Conservation (phyloP, 2,797 vertebrate genomes). For the Coreius guichenoti region DNA sequence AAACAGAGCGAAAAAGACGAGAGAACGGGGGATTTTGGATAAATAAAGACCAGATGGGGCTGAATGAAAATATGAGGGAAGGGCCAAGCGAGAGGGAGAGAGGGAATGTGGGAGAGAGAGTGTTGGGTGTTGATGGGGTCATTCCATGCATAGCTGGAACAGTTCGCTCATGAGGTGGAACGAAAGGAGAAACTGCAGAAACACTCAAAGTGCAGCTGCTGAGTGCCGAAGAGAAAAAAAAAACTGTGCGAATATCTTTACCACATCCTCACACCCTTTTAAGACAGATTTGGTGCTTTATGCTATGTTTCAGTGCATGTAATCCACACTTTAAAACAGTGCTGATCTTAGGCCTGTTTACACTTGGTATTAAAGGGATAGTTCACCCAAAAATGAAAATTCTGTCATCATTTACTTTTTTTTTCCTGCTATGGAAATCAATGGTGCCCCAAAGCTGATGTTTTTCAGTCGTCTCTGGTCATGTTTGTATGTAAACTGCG, state of each 20-base stretch:
- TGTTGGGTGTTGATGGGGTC: slow-evolving; percentile 50
- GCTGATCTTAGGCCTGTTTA: neutral
- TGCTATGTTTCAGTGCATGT: neutral
- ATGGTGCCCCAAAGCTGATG: too few relatives aligned
- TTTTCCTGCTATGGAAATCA: too few relatives aligned
- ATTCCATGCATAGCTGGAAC: slow-evolving; percentile 50
- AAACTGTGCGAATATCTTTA: neutral
- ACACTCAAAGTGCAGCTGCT: slow-evolving; percentile 4
- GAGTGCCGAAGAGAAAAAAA: neutral
- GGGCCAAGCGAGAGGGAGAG: slow-evolving; percentile 45
- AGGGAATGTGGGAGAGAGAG: slow-evolving; percentile 61
- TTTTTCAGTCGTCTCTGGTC: too few relatives aligned
- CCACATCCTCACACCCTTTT: neutral
- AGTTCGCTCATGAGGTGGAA: slow-evolving; percentile 26
- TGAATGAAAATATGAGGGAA: slow-evolving; percentile 35
- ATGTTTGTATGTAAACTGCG: too few relatives aligned
- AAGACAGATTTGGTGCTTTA: neutral
- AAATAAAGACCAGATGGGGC: slow-evolving; percentile 49
- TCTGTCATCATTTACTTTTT: too few relatives aligned
- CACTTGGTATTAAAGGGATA: too few relatives aligned
- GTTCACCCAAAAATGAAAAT: too few relatives aligned
- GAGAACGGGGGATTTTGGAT: slow-evolving; percentile 26
- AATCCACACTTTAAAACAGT: neutral
- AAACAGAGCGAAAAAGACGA: slow-evolving; percentile 42
- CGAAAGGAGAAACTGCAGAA: neutral